These are phyloP conservation scores for Otus sunia DNA, from an alignment of 2,113 vertebrate genomes.

Conservation along the genomic window DNA sequence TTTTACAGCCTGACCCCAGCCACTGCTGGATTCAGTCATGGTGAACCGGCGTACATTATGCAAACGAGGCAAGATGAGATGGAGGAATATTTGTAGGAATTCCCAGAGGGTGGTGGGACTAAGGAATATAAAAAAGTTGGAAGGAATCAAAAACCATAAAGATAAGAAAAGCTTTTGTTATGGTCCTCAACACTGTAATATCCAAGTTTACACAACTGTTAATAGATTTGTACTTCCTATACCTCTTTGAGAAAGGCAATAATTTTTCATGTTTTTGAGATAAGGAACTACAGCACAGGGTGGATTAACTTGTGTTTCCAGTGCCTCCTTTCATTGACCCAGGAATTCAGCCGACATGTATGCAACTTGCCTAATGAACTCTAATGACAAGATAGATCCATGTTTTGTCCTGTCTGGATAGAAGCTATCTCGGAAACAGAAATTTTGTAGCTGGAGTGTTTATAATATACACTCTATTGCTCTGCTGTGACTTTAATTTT, in stretches of 20 bases:
- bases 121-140: background rate
- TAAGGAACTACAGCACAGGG: background rate
- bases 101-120: background rate
- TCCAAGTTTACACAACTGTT: background rate
- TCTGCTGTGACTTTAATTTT: background rate
- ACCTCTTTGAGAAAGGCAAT: background rate
- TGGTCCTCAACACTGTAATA: background rate
- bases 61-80: background rate
- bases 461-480: background rate
- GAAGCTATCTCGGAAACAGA: background rate
- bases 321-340: background rate
- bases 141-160: background rate
- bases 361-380: background rate
- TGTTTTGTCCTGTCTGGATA: background rate
- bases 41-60: rapidly evolving
- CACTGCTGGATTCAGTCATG: background rate
- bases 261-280: background rate
- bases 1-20: background rate
- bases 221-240: background rate
- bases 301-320: background rate
- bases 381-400: background rate
- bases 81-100: background rate
- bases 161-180: background rate
- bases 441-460: background rate
- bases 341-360: background rate